These are phyloP conservation scores for Bombylius major DNA, from an alignment of 2,888 invertebrate genomes.

Conservation along the genomic window DNA sequence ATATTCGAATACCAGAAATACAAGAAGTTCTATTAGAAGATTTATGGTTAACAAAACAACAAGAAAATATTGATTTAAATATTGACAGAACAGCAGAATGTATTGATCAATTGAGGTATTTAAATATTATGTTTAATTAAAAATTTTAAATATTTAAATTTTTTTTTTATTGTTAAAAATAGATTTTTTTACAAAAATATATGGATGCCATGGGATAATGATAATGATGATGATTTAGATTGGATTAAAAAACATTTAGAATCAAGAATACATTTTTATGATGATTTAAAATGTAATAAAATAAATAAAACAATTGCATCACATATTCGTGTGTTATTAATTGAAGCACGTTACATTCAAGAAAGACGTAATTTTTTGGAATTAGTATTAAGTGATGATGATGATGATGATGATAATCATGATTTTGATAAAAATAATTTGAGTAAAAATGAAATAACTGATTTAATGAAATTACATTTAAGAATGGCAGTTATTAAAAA, in stretches of 20 bases:
- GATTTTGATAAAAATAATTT: slow-evolving; percentile 7
- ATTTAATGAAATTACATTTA: slow-evolving; percentile 43
- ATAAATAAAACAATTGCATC: slow-evolving; percentile 40
- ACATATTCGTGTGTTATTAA: slow-evolving; percentile 40
- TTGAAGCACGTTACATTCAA: slow-evolving; percentile 43
- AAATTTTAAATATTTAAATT: slow-evolving; percentile 32
- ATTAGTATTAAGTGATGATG: slow-evolving; percentile 30
- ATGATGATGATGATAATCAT: slow-evolving; percentile 25
- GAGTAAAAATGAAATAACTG: slow-evolving; percentile 34
- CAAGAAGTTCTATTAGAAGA: slow-evolving; percentile 44
- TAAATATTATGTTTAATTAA: not conserved
- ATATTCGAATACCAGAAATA: slow-evolving; percentile 42
- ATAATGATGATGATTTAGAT: slow-evolving; percentile 42
- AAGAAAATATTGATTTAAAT: slow-evolving; percentile 41
- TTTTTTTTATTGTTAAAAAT: slow-evolving; percentile 26
- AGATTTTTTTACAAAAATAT: slow-evolving; percentile 47
- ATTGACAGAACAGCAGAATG: slow-evolving; percentile 42
- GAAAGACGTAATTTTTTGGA: slow-evolving; percentile 38
- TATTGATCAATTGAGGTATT: slow-evolving; percentile 39
- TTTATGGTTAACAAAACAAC: slow-evolving; percentile 44
- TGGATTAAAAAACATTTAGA: slow-evolving; percentile 45
- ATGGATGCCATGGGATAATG: slow-evolving; percentile 51
- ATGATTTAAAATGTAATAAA: slow-evolving; percentile 42
- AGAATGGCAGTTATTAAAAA: slow-evolving; percentile 43
- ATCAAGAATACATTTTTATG: slow-evolving; percentile 42